Conservation (phyloP, 1,140 invertebrate species). For the Diploscapter pachys region DNA sequence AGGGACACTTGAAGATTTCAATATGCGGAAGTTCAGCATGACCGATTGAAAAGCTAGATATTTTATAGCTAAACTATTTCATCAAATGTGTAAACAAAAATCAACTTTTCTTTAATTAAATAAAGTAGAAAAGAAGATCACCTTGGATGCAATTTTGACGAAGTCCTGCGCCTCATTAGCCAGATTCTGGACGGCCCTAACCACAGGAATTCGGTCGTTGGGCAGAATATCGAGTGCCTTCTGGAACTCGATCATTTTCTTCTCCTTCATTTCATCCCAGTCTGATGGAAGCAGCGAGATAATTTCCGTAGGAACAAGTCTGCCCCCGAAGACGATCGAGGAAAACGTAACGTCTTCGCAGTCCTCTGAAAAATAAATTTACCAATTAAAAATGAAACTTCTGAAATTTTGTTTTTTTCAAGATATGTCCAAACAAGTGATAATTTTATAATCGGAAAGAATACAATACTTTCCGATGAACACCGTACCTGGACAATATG, state of each 20-base stretch:
- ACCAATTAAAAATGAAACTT: too few relatives aligned
- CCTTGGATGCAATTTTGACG: slow-evolving; percentile 12
- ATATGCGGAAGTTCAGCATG: too few relatives aligned
- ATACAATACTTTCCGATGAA: too few relatives aligned
- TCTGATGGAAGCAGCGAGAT: slow-evolving; percentile 37
- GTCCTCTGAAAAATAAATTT: slow-evolving; percentile 20
- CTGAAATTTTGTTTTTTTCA: too few relatives aligned
- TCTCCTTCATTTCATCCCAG: slow-evolving; percentile 46
- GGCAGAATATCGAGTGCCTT: slow-evolving; percentile 21
- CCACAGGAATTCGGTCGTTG: slow-evolving; percentile 25
- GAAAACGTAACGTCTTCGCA: slow-evolving; percentile 40
- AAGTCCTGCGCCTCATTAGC: slow-evolving; percentile 21
- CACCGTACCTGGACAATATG: too few relatives aligned
- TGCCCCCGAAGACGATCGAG: slow-evolving; percentile 42
- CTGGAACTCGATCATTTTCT: slow-evolving; percentile 26
- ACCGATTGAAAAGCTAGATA: too few relatives aligned
- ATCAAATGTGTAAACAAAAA: not conserved
- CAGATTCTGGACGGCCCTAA: slow-evolving; percentile 21
- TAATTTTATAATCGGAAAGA: too few relatives aligned
- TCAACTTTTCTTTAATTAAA: not conserved
- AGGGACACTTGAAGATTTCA: too few relatives aligned
- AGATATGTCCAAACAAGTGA: too few relatives aligned
- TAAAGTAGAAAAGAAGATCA: not conserved
- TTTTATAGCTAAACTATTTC: too few relatives aligned
- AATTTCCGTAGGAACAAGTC: slow-evolving; percentile 31